Base-by-base conservation (phyloP, 1,140 invertebrate species). In the Drosophila guanche region DNA sequence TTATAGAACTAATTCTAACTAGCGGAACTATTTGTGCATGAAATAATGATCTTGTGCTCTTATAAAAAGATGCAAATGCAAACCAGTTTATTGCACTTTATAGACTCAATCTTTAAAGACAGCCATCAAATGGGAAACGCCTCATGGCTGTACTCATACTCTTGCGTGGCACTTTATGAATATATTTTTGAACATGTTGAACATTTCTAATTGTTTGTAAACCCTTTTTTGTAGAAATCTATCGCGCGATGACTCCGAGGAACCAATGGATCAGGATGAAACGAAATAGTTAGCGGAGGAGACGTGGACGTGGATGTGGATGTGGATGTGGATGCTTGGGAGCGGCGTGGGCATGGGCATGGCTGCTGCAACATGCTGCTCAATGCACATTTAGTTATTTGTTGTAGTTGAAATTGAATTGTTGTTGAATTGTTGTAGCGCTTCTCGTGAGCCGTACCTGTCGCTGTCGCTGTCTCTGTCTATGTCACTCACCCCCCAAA, bases 241-340 rank as follows among this genome's bases (percentile, higher is more conserved):
- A 90, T 95, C 94, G 79, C 94, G 95, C 69, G 94, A 95, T 91
- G 94, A 93, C 89, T 94, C 94, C 51, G 95, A 96, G 79, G 95
- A 96, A 92, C 95, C 96, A 25, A 96, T 96, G 96, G 96, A 96
- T 88, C 95, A 96, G 91, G 95, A 96, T 90, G 90, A 91, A 89
- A 69, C 84, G 66, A 91, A 91, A 79, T 91, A 90, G 59, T 45
- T 20, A 51, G 71, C 43, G 43, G 45, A 25, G 61, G 54, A 41
- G 62, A 12, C 42, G 43, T 22, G 46, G 46, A 29, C 47, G 54
- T 52, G 33, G 41, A 37, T 20, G n/a, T n/a, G n/a, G n/a, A 25
- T 8, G 10, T 25, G 53, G 22, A 59, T 8, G 4, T 20, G 43
- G 12, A 37, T 16, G 3, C 29, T 27, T 4, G 29, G 16, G 14